Evolutionary conservation across 2,888 invertebrate genomes (phyloP), one percentile per base, ranked within the genome.

Genomic region (Agrotis exclamationis): DNA sequence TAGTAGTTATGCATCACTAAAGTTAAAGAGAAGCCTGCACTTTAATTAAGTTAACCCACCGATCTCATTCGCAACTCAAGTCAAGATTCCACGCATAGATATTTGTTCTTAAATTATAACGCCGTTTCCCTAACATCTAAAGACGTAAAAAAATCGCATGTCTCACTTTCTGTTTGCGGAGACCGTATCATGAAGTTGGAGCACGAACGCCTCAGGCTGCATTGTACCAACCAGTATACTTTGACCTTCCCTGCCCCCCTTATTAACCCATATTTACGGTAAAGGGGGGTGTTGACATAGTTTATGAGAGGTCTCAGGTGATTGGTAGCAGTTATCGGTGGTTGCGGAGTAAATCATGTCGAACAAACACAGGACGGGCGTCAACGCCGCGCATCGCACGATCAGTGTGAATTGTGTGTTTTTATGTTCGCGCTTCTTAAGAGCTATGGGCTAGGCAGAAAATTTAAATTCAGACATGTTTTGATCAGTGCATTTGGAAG

Each of bases 161-260:
- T 84, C 79, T 82, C 67, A 86, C 86, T 90, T 90, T 90, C 86
- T 86, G 88, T 88, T 89, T 83, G 88, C 84, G 82, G 86, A 90
- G 93, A 92, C 93, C 88, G 89, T 95, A 94, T 94, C 94, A 87
- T 84, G 87, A 84, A 85, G 84, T 84, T 87, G 87, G 86, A 88
- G 92, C 94, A 95, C 93, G 93, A 94, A 90, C 92, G 93, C 94
- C 91, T 85, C 84, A 86, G 91, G 95, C 93, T 83, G 83, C 79
- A 78, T 81, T 78, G 77, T 78, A 79, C 75, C 79, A 83, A 85
- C 93, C 89, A 90, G 76, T 77, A 48, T 86, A 85, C 65, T 66
- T 66, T 85, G 91, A 89, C 80, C 90, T 86, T 59, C 84, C 80
- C 51, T 66, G 73, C 77, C 71, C 75, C 65, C 72, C 74, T 78